Percentiles rank a stretch among this genome's conserved stretches.
Conservation (phyloP, 2,888 invertebrate species). For the Trichogramma dendrolimi region DNA sequence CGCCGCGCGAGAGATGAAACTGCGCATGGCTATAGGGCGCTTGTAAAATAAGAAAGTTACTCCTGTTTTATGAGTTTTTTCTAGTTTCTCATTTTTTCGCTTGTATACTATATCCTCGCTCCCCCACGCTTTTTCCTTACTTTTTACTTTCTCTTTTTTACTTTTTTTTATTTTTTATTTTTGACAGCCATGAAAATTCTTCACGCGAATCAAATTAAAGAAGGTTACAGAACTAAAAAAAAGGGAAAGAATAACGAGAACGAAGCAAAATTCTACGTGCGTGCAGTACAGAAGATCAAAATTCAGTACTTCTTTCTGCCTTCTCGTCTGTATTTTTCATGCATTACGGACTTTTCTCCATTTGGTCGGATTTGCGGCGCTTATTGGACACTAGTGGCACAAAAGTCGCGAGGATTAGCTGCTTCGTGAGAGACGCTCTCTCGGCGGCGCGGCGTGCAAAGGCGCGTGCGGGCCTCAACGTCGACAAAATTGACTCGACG, state of each 20-base stretch:
- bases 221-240: too few species aligned
- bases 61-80: slow-evolving; percentile 22
- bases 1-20: neutral
- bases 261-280: too few species aligned
- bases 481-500: slow-evolving; percentile 19
- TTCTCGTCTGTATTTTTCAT: too few species aligned
- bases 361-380: slow-evolving; percentile 35
- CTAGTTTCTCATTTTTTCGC: neutral
- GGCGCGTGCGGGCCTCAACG: neutral
- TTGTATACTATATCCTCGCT: neutral
- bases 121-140: neutral
- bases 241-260: too few species aligned
- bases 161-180: neutral
- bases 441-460: neutral
- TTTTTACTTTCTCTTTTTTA: slow-evolving; percentile 3
- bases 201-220: neutral
- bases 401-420: slow-evolving; percentile 11
- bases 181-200: neutral
- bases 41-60: slow-evolving; percentile 29
- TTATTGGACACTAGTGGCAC: slow-evolving; percentile 32
- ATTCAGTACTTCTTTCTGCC: too few species aligned
- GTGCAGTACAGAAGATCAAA: too few species aligned
- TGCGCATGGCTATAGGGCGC: slow-evolving; percentile 1
- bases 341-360: slow-evolving; percentile 31
- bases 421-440: neutral